Conservation (phyloP, 2,113 vertebrate genomes). For the Myotis davidii region DNA sequence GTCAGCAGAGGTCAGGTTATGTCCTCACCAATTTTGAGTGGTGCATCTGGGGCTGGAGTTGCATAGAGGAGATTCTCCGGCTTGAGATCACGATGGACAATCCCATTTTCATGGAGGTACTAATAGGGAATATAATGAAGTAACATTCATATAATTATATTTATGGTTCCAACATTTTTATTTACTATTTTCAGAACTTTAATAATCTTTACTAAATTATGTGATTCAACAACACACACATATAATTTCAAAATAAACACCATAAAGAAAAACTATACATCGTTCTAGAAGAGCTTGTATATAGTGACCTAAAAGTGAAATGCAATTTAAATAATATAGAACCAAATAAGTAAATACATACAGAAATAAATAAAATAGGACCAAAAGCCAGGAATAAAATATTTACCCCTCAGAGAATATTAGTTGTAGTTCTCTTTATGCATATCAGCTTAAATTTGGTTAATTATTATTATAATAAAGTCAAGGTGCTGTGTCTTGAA, state of each 20-base stretch:
- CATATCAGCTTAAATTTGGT: background rate
- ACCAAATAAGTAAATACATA: background rate
- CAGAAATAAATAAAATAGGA: background rate
- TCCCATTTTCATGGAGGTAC: slow-evolving; percentile 94
- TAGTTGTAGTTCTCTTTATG: background rate
- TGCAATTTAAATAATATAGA: background rate
- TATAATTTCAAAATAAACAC: background rate
- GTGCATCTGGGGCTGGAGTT: slow-evolving; percentile 91
- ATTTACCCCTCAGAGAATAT: background rate
- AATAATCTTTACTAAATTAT: background rate
- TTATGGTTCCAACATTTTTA: background rate
- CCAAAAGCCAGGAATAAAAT: background rate
- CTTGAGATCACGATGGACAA: slow-evolving; percentile 93
- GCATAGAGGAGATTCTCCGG: slow-evolving; percentile 93
- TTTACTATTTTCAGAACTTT: slow-evolving; percentile 2
- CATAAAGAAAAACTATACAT: background rate
- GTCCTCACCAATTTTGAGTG: slow-evolving; percentile 91
- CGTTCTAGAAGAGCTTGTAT: background rate
- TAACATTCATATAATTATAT: slow-evolving; percentile 1
- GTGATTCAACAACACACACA: background rate
- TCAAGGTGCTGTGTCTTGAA: background rate
- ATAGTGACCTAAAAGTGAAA: slow-evolving; percentile 59
- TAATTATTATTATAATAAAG: slow-evolving; percentile 37
- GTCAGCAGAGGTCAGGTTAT: background rate
- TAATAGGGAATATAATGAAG: slow-evolving; percentile 72